Conservation (phyloP, 2,797 vertebrate genomes). For the Myioborus miniatus region DNA sequence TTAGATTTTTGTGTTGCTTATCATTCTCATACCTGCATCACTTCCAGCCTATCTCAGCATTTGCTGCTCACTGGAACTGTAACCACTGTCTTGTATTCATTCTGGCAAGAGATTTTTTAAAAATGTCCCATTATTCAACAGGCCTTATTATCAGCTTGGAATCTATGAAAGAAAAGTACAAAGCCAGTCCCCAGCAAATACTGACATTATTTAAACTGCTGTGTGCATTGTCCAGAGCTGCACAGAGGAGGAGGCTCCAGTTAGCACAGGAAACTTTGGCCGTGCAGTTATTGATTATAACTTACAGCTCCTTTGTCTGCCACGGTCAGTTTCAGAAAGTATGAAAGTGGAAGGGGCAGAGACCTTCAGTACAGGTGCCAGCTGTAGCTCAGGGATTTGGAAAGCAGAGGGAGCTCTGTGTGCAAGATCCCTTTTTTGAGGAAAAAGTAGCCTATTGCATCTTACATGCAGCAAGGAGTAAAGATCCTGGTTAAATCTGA, state of each 20-base stretch:
- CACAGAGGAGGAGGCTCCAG: not conserved
- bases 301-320: not conserved
- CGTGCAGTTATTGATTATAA: not conserved
- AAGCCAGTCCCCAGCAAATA: not conserved
- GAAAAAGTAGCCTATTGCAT: not conserved
- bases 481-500: not conserved
- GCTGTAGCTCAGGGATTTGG: conserved; percentile 26
- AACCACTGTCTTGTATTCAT: not conserved
- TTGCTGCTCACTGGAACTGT: not conserved
- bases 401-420: conserved; percentile 66
- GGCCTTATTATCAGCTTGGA: not conserved
- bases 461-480: not conserved
- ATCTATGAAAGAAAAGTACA: not conserved
- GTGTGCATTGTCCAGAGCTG: not conserved
- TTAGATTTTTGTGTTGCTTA: not conserved
- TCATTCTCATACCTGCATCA: not conserved
- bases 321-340: not conserved
- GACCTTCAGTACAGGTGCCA: not conserved
- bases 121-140: not conserved
- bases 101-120: not conserved
- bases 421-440: not conserved
- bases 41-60: not conserved
- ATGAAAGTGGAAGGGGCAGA: not conserved
- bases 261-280: not conserved
- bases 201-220: not conserved